phyloP scores from a whole-genome alignment of 2,888 invertebrate species.

The Tachina fera region DNA sequence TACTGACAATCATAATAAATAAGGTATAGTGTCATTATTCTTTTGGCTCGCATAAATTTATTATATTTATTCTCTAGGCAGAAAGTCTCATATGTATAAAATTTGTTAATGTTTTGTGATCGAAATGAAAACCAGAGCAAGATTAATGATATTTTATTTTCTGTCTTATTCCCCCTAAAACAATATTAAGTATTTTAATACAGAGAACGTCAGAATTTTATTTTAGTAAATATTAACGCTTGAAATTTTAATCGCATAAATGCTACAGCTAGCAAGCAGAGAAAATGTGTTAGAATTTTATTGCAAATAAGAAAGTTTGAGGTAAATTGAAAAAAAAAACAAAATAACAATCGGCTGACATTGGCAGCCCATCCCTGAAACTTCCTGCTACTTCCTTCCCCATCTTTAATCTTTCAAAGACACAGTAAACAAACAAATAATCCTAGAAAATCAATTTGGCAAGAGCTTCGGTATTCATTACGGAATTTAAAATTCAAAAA shows the following conservation, averaged over 20 bases:
- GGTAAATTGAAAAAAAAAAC: neutral
- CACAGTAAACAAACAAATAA: too few relatives aligned
- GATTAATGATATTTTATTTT: conserved; percentile 29
- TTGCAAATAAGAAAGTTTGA: neutral
- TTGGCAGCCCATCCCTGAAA: too few relatives aligned
- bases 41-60: conserved; percentile 14
- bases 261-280: too few relatives aligned
- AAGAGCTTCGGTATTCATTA: too few relatives aligned
- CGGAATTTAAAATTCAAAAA: too few relatives aligned
- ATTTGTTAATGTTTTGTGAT: conserved; percentile 9
- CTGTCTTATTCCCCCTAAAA: neutral
- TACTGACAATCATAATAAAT: conserved; percentile 42
- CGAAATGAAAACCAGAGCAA: conserved; percentile 13
- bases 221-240: neutral
- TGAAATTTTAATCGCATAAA: neutral
- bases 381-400: too few relatives aligned
- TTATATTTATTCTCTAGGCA: conserved; percentile 19
- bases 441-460: too few relatives aligned
- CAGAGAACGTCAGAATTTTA: neutral
- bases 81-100: neutral
- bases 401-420: too few relatives aligned
- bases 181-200: neutral
- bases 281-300: too few relatives aligned
- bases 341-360: too few relatives aligned
- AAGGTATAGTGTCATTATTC: conserved; percentile 10